Evolutionary conservation across 2,888 invertebrate genomes (phyloP).

Genomic region (Sesia apiformis): DNA sequence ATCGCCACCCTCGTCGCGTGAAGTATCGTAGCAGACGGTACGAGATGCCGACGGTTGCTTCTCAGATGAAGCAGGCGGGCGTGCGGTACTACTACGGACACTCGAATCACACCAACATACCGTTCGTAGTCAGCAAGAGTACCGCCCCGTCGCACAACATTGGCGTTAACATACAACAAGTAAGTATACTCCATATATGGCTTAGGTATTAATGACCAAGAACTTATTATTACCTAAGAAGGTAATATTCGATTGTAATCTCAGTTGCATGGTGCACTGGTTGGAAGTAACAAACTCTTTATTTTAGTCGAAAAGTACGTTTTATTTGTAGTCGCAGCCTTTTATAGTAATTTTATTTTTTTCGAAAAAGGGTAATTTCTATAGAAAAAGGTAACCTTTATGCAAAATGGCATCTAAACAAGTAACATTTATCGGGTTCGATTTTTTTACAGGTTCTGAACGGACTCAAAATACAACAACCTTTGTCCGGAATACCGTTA

Average conservation of each 20-base stretch:
- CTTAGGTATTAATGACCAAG: conserved; percentile 7
- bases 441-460: conserved; percentile 42
- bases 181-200: conserved; percentile 10
- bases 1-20: conserved; percentile 25
- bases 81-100: conserved; percentile 61
- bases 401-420: too few species aligned
- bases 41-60: conserved; percentile 78
- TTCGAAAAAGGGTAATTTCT: too few species aligned
- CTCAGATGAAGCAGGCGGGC: conserved; percentile 77
- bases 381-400: too few species aligned
- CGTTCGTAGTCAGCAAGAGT: conserved; percentile 77
- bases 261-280: too few species aligned
- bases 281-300: too few species aligned
- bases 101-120: conserved; percentile 67
- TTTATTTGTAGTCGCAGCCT: too few species aligned
- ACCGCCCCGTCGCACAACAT: conserved; percentile 78
- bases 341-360: too few species aligned
- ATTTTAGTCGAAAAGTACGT: too few species aligned
- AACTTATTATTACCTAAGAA: too few species aligned
- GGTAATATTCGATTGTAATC: too few species aligned
- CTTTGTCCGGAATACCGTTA: conserved; percentile 50
- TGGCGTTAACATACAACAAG: conserved; percentile 78
- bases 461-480: conserved; percentile 55
- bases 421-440: too few species aligned
- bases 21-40: conserved; percentile 62